Conservation (phyloP, 2,888 invertebrate genomes). For the Acleris laterana region DNA sequence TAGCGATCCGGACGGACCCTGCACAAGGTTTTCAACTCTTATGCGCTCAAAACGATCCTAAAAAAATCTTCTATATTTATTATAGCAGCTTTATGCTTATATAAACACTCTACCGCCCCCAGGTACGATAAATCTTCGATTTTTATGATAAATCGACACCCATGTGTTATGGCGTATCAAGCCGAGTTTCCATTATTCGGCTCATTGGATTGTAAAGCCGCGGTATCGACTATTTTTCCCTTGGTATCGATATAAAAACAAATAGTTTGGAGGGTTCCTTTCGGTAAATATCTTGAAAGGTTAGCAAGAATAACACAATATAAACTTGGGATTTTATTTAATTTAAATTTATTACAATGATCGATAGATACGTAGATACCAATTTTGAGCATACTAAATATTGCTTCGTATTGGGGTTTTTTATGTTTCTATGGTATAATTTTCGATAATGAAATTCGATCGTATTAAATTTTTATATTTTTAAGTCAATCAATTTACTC, state of each 20-base stretch:
- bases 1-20: no score
- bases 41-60: neutral
- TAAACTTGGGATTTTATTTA: no score
- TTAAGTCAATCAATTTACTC: no score
- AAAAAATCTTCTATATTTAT: neutral
- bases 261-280: conserved; percentile 7
- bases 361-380: no score
- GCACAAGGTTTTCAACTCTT: no score
- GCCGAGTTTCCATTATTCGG: conserved; percentile 34
- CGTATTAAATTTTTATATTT: no score
- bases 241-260: conserved; percentile 15
- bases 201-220: conserved; percentile 34
- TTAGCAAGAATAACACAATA: no score
- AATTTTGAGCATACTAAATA: no score
- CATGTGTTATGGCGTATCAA: conserved; percentile 31
- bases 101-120: conserved; percentile 1
- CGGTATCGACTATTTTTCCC: conserved; percentile 35
- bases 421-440: no score
- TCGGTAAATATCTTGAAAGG: neutral
- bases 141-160: conserved; percentile 34
- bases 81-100: neutral
- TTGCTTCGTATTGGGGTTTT: no score
- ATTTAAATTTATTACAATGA: no score
- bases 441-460: no score
- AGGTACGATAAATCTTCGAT: conserved; percentile 3